phyloP scores from a whole-genome alignment of 1,140 invertebrate species.

The Rhizoglyphus robini region DNA sequence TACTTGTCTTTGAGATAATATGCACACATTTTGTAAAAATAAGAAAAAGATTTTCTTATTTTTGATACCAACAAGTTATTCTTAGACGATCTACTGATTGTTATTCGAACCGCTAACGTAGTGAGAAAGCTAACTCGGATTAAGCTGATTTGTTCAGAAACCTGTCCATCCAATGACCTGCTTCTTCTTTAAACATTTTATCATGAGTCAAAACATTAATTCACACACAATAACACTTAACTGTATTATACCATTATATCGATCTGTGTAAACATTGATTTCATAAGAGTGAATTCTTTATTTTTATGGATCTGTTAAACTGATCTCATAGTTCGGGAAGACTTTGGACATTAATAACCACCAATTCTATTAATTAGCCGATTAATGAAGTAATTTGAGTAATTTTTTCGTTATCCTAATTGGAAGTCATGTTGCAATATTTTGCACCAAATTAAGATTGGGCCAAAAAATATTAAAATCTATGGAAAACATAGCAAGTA shows the following conservation, averaged over 20 bases:
- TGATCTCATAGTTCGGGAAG: neutral
- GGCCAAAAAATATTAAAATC: constrained; percentile 13
- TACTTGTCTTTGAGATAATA: constrained; percentile 96
- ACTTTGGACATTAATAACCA: neutral
- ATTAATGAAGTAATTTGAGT: constrained; percentile 4
- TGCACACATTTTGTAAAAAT: constrained; percentile 77
- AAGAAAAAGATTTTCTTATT: neutral
- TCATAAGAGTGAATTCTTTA: neutral
- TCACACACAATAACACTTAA: neutral
- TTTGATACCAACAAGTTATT: neutral
- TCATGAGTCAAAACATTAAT: neutral
- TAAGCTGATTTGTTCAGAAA: neutral
- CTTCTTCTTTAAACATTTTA: neutral
- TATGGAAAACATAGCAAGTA: no score
- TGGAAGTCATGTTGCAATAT: constrained; percentile 22
- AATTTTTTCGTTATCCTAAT: constrained; percentile 16
- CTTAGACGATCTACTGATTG: neutral
- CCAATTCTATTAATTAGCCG: no score
- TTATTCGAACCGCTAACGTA: neutral
- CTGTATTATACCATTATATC: no score
- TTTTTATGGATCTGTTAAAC: no score
- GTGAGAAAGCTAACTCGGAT: neutral
- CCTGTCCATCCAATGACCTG: neutral
- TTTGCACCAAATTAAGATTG: constrained; percentile 15
- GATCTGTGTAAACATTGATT: neutral